These are phyloP conservation scores for Macroteleia sp. DNA, from an alignment of 2,888 invertebrate species.

Conservation along the genomic window DNA sequence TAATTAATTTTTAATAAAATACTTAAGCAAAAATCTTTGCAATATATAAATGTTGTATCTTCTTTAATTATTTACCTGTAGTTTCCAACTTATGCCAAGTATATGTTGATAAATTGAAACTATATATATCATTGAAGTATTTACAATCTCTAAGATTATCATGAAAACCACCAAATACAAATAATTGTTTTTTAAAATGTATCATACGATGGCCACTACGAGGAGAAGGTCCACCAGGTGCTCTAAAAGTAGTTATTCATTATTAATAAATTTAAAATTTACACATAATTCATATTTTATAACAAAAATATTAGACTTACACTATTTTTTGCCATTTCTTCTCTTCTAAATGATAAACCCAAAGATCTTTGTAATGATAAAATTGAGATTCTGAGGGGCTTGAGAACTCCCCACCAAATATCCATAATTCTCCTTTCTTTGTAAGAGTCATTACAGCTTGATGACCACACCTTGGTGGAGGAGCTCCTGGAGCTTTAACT, in stretches of 20 bases:
- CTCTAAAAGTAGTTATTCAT: too few species aligned
- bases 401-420: conserved; percentile 97
- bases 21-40: not conserved
- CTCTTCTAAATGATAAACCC: conserved; percentile 91
- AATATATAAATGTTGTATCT: too few species aligned
- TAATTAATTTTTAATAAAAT: not conserved
- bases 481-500: conserved; percentile 92
- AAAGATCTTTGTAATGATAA: conserved; percentile 96
- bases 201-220: conserved; percentile 96
- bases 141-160: conserved; percentile 94
- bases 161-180: conserved; percentile 96
- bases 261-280: too few species aligned
- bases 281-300: too few species aligned
- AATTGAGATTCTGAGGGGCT: conserved; percentile 96
- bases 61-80: conserved; percentile 79
- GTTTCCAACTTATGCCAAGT: conserved; percentile 90
- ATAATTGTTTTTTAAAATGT: conserved; percentile 89
- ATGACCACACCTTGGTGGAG: conserved; percentile 95
- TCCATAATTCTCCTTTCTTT: conserved; percentile 90
- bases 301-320: conserved; percentile 60
- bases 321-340: conserved; percentile 93
- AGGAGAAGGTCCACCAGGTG: conserved; percentile 91
- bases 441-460: conserved; percentile 91
- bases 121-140: conserved; percentile 94
- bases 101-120: conserved; percentile 92